Base-by-base conservation (phyloP, 2,113 vertebrate species). In the Pantherophis guttatus region DNA sequence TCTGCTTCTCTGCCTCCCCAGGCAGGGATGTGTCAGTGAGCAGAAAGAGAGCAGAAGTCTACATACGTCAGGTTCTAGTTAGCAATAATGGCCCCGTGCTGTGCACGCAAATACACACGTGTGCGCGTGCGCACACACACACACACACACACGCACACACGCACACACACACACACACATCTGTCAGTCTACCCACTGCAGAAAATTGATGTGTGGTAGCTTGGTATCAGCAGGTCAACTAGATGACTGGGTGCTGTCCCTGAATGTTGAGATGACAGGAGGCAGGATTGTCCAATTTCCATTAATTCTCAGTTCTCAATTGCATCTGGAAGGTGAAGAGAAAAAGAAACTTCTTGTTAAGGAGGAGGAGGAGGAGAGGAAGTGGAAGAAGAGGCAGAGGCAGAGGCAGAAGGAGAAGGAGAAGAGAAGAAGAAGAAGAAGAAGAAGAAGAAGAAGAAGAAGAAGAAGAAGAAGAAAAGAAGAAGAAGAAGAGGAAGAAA, bases 291-390 rank as follows among this genome's bases (percentile, higher is more conserved):
- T 90, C 75, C 24, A 3, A 48, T 44, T 44, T 44, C 57, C 26
- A 54, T 44, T 52, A 21, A 9, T 6, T 65, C 93, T 94, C 91
- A 94, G 88, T 94, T 94, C 81, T 94, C 93, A 87, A 90, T 70
- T 8, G 91, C 50, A 21, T 90, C 93, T 94, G 54, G 50, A 90
- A 92, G 52, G 26, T 24, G 55, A 58, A 50, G 52, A 11, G n/a
- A 50, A 59, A 57, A n/a, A 65, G 17, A 48, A 13, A 5, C 1
- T 8, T 23, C 17, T 81, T 21, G 17, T 81, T n/a, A 33, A 33
- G 65, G n/a, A 33, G 13, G n/a, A 75, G 65, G 6, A 8, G n/a
- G 2, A 33, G 15, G 11, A 5, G 59, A 13, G 59, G 62, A 13
- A 4, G 11, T 29, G 3, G 24, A 62, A 7, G 8, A 24, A 23